Evolutionary conservation across 1,140 invertebrate genomes (phyloP), one percentile per base, ranked within the genome.

Genomic region (Drosophila nebulosa): DNA sequence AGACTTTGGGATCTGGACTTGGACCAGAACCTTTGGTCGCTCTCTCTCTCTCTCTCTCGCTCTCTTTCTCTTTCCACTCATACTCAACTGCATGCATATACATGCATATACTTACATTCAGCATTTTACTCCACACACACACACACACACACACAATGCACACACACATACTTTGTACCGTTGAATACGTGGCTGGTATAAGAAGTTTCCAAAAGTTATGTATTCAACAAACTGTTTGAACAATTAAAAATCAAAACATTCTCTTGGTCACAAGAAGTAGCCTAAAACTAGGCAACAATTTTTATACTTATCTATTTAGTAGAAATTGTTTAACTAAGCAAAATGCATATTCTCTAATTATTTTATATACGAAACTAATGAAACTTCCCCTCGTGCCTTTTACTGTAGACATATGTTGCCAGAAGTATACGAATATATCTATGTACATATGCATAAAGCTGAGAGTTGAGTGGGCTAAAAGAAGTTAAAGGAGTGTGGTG

Each of bases 1-100:
- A 55, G 52, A 55, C 52, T 30, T 55, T 55, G 26, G 26, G 52
- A 55, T 18, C 52, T 55, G 39, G 39, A 46, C 39, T 46, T 21
- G 39, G 18, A 18, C 39, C 39, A 18, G 16, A n/a, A 21, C 39
- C 39, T 46, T 42, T 10, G 9, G 39, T 2, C n/a, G 14, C 7
- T 55, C 52, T 30, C 32, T 22, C n/a, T 5, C 22, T 26, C 18
- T 52, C 22, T 16, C n/a, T n/a, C n/a, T n/a, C n/a, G n/a, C n/a
- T n/a, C n/a, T n/a, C n/a, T n/a, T n/a, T n/a, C n/a, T n/a, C n/a
- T n/a, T n/a, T n/a, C n/a, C n/a, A n/a, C n/a, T n/a, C 35, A 24
- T 16, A n/a, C 7, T 21, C 14, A 18, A 46, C 6, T 46, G 9
- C 18, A 21, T 46, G 21, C 42, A 46, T 3, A 46, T 10, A 32